Evolutionary conservation across 2,113 vertebrate genomes (phyloP), one percentile per base, ranked within the genome.

Genomic region (Syngnathus floridae): DNA sequence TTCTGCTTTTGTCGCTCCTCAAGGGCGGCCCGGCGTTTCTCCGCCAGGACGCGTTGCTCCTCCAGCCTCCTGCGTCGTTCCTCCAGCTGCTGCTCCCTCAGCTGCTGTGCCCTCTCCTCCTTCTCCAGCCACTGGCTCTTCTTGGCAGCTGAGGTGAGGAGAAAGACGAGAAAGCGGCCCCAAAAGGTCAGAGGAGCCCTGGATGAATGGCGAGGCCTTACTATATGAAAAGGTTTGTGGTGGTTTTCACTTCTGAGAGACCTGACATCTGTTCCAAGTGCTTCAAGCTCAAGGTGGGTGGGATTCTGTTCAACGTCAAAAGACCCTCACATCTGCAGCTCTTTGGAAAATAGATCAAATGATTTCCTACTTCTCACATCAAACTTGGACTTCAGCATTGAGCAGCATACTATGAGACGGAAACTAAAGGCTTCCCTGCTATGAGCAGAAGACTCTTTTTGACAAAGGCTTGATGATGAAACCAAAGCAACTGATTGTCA

Each of bases 1-100:
- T 98, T 99, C 84, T 94, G 93, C 57, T 93, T 91, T 88, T 99
- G 95, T 48, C 95, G 85, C 79, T 98, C 94, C 77, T 98, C 95
- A 85, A 96, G 89, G 37, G 93, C 86, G 0, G 90, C 88, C 0
- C 96, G 87, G 3, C 95, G 92, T 54, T 93, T 93, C 84, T 98
- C 96, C 0, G 94, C 91, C 73, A 93, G 94, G 67, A 96, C 76
- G 70, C 96, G 82, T 87, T 98, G 95, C 72, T 94, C 92, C 80
- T 97, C 96, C 4, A 98, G 90, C 68, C 90, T 91, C 73, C 90
- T 88, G 48, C 93, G 90, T 0, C 96, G 93, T 75, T 94, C 94
- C 72, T 98, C 94, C 73, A 98, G 83, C 90, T 96, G 96, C 80
- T 94, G 93, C 79, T 98, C 96, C 64, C 95, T 88, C 67, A 96